phyloP scores from a whole-genome alignment of 2,888 invertebrate genomes.

The Timandra comae region DNA sequence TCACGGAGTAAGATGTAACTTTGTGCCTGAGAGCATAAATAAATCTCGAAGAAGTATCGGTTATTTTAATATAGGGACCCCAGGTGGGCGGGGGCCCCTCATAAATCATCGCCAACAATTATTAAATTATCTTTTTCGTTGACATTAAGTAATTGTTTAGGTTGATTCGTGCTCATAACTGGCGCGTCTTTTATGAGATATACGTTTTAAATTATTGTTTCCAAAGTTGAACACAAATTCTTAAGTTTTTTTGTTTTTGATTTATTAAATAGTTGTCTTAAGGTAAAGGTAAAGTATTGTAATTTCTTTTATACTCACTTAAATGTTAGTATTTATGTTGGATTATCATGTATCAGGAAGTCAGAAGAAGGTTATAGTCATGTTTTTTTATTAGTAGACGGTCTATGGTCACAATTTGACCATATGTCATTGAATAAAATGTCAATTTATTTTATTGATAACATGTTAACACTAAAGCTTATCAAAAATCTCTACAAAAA shows the following conservation, averaged over 20 bases:
- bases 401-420: too few species aligned
- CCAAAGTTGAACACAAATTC: conserved; percentile 45
- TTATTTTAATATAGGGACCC: conserved; percentile 65
- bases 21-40: conserved; percentile 69
- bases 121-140: conserved; percentile 76
- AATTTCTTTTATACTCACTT: conserved; percentile 1
- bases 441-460: too few species aligned
- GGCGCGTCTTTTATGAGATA: conserved; percentile 53
- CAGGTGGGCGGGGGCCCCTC: conserved; percentile 67
- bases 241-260: conserved; percentile 35
- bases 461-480: too few species aligned
- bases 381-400: too few species aligned
- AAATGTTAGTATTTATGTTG: too few species aligned
- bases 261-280: conserved; percentile 6
- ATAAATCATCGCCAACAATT: conserved; percentile 72
- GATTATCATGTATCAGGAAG: too few species aligned
- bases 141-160: conserved; percentile 76
- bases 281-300: conserved; percentile 3
- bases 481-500: too few species aligned
- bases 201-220: conserved; percentile 50
- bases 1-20: conserved; percentile 71
- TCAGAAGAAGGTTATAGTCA: too few species aligned
- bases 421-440: too few species aligned
- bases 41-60: conserved; percentile 60
- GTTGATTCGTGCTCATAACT: conserved; percentile 48